Conservation (phyloP, 2,888 invertebrate species). For the Drosophila buzzatii region DNA sequence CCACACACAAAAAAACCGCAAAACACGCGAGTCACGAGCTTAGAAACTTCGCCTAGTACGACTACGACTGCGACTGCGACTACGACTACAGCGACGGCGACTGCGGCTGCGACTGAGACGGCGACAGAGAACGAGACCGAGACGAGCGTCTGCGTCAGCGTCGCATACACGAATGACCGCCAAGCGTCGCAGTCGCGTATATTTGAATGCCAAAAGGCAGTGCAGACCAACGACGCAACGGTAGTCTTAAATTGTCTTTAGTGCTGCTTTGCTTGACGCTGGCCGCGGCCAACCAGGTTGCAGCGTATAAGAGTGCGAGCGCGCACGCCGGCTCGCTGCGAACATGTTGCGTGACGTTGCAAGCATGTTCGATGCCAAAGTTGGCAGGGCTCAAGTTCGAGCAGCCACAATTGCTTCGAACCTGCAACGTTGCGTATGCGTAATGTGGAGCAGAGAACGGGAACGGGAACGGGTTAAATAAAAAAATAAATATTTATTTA, state of each 20-base stretch:
- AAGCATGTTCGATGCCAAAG: background rate
- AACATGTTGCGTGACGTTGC: conserved; percentile 50
- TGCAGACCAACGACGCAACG: conserved; percentile 30
- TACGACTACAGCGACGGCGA: conserved; percentile 11
- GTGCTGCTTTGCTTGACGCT: conserved; percentile 11
- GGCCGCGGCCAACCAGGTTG: conserved; percentile 4
- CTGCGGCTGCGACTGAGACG: conserved; percentile 5
- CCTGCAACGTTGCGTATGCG: conserved; percentile 46
- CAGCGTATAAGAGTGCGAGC: conserved; percentile 48
- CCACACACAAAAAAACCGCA: conserved; percentile 25
- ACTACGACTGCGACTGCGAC: conserved; percentile 6
- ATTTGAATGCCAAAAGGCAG: conserved; percentile 63
- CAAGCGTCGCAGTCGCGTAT: conserved; percentile 60
- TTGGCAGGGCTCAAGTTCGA: background rate
- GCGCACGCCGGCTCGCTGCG: conserved; percentile 16
- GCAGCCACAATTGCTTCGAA: conserved; percentile 6
- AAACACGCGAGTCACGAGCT: conserved; percentile 44
- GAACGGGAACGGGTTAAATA: background rate
- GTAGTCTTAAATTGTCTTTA: conserved; percentile 18
- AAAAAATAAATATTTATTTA: background rate
- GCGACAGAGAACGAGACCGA: conserved; percentile 28
- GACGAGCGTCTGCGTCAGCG: conserved; percentile 64
- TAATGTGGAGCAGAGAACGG: conserved; percentile 27
- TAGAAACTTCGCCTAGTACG: conserved; percentile 9
- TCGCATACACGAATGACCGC: conserved; percentile 78